phyloP scores from a whole-genome alignment of 2,797 vertebrate genomes.

The Scleropages formosus region DNA sequence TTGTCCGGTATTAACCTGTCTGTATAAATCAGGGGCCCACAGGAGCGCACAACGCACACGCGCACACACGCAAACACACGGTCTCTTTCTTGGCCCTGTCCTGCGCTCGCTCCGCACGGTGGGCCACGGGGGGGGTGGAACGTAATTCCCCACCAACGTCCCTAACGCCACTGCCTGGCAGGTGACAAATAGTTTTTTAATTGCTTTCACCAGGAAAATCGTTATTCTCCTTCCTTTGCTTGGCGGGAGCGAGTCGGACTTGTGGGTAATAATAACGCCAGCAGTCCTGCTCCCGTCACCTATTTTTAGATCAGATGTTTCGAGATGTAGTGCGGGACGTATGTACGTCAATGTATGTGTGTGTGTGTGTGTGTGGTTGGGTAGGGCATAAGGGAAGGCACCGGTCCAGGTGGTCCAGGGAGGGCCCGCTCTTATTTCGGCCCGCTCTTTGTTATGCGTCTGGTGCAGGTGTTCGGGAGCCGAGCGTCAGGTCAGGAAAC shows the following conservation, averaged over 20 bases:
- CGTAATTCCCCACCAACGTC: slow-evolving; percentile 62
- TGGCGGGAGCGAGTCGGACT: slow-evolving; percentile 67
- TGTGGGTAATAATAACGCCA: slow-evolving; percentile 76
- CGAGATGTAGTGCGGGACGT: slow-evolving; percentile 41
- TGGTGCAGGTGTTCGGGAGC: not conserved
- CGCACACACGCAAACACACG: slow-evolving; percentile 36
- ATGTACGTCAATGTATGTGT: not conserved
- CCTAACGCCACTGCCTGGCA: slow-evolving; percentile 68
- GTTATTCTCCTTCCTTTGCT: slow-evolving; percentile 79
- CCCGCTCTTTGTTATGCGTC: not conserved
- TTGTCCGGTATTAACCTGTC: slow-evolving; percentile 76
- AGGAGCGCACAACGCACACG: slow-evolving; percentile 46
- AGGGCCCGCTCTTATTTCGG: no score
- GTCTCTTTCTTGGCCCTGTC: slow-evolving; percentile 31
- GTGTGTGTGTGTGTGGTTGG: not conserved
- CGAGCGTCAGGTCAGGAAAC: not conserved
- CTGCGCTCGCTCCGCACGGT: slow-evolving; percentile 25
- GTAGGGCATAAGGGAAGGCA: not conserved
- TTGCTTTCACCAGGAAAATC: slow-evolving; percentile 85
- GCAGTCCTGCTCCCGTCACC: slow-evolving; percentile 53
- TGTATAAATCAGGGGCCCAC: slow-evolving; percentile 71
- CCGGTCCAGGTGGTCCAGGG: not conserved
- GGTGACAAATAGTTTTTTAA: slow-evolving; percentile 93
- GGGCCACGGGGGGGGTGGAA: slow-evolving; percentile 20
- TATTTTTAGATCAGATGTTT: slow-evolving; percentile 73